Conservation (phyloP, 2,888 invertebrate genomes). For the Philopedon plagiatum region DNA sequence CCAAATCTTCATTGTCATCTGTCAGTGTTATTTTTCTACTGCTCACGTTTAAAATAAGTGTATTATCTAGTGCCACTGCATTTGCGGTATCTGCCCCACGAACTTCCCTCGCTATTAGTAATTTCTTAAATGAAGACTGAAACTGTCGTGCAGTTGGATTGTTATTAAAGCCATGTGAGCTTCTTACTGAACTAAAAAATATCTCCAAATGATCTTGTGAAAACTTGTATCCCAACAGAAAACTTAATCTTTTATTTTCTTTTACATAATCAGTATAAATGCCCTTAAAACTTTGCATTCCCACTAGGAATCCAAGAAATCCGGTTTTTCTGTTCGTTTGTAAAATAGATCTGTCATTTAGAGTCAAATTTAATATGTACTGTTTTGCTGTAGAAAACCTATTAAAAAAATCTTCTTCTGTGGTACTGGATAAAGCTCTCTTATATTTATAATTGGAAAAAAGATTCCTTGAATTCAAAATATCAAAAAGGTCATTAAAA, state of each 20-base stretch:
- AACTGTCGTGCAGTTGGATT: no score
- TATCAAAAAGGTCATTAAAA: constrained; percentile 43
- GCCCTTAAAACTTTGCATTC: constrained; percentile 37
- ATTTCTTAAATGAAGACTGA: constrained; percentile 41
- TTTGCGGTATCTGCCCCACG: constrained; percentile 29
- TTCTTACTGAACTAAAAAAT: no score
- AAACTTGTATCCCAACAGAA: constrained; percentile 39
- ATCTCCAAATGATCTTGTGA: constrained; percentile 46
- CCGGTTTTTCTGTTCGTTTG: constrained; percentile 35
- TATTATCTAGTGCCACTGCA: constrained; percentile 27
- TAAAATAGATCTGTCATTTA: constrained; percentile 9
- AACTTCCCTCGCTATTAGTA: constrained; percentile 38
- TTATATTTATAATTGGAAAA: no score
- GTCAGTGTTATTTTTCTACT: constrained; percentile 16
- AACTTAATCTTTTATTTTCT: constrained; percentile 23
- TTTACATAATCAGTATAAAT: constrained; percentile 35
- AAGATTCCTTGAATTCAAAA: constrained; percentile 35
- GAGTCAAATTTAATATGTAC: neutral
- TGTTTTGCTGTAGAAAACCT: constrained; percentile 21
- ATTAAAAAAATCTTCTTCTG: constrained; percentile 18
- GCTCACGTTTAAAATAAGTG: constrained; percentile 27
- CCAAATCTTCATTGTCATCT: no score
- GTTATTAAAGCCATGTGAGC: constrained; percentile 47
- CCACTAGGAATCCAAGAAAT: constrained; percentile 46
- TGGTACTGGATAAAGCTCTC: constrained; percentile 1